These are phyloP conservation scores for Helostoma temminkii DNA, from an alignment of 2,797 vertebrate species.

Conservation along the genomic window DNA sequence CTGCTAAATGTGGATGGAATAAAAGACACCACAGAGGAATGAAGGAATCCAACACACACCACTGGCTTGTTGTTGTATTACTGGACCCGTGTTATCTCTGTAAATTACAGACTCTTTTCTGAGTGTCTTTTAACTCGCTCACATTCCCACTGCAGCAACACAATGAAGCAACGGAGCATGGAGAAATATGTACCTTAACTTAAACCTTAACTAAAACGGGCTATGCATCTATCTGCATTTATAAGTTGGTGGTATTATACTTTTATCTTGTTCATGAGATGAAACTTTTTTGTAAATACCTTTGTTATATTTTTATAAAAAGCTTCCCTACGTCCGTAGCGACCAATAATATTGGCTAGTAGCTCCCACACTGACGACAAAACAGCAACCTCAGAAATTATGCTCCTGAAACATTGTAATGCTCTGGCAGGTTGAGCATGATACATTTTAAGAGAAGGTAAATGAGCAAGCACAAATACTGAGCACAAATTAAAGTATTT, in stretches of 20 bases:
- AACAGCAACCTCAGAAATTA: background rate
- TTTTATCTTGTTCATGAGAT: background rate
- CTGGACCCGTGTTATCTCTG: slow-evolving; percentile 15
- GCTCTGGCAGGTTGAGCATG: too few relatives aligned
- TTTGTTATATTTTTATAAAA: background rate
- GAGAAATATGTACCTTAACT: background rate
- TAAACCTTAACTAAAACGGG: background rate
- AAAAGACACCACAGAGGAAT: slow-evolving; percentile 21
- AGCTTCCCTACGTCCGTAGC: background rate
- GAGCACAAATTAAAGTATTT: background rate
- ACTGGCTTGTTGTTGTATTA: slow-evolving; percentile 2
- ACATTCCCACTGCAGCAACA: background rate
- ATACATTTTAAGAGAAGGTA: too few relatives aligned
- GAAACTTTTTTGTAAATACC: background rate
- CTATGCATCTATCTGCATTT: background rate
- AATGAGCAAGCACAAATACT: too few relatives aligned
- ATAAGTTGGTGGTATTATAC: background rate
- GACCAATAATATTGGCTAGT: background rate
- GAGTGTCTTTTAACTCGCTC: background rate
- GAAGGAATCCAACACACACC: slow-evolving; percentile 39
- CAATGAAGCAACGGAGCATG: background rate
- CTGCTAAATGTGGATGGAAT: background rate
- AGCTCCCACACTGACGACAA: background rate
- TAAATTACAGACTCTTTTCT: slow-evolving; percentile 1
- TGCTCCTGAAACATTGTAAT: background rate